Evolutionary conservation across 1,140 invertebrate species (phyloP), one percentile per base, ranked within the genome.

Genomic region (Drosophila setifemur): DNA sequence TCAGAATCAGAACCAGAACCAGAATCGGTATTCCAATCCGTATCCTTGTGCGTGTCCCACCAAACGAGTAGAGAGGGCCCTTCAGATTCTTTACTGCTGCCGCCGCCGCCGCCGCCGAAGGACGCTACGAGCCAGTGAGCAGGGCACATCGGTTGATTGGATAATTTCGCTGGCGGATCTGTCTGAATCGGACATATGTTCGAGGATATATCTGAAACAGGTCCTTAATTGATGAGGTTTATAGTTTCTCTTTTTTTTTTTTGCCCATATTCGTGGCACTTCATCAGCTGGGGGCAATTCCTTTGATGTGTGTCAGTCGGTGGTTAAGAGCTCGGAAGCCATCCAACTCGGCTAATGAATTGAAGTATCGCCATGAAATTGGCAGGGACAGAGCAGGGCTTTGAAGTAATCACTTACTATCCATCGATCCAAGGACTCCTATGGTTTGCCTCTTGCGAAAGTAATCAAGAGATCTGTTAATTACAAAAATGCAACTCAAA

Each of bases 51-150:
- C 33, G 44, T 54, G 58, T 73, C 45, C 66, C 33, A 69, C 33
- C 37, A n/a, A n/a, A n/a, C 29, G 28, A 48, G 48, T 23, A 74
- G 49, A n/a, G 74, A 83, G 74, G 70, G 79, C 86, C 74, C 79
- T 85, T 85, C 81, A 85, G 71, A 71, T 85, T 67, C 70, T 79
- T 79, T 45, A 71, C 73, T 63, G 54, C 76, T 33, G 40, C 50
- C 23, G 47, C 47, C 19, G 39, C 26, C 16, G 69, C 35, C 47
- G n/a, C n/a, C n/a, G n/a, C n/a, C n/a, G n/a, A 72, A 61, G 40
- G 50, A 50, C 73, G 54, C 68, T 83, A 74, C 79, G 45, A 57
- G 29, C 53, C 42, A 49, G 29, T 66, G 50, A 40, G 31, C 29
- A 53, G 43, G 70, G 78, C 74, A 85, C 64, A 85, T 83, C 66